Conservation (phyloP, 2,797 vertebrate species). For the Orientallactaga sibirica region DNA sequence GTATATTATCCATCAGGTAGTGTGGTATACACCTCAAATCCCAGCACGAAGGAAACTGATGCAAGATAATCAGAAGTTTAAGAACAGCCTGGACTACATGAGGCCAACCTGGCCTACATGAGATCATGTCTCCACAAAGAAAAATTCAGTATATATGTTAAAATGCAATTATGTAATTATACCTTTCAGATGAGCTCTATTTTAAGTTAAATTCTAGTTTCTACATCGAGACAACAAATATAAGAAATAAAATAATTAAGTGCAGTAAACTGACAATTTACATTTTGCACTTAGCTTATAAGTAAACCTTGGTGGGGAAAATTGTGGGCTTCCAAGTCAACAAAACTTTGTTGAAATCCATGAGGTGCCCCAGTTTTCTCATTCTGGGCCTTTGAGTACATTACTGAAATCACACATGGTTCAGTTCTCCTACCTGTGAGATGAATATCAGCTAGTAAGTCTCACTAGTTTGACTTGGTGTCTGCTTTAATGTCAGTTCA, state of each 20-base stretch:
- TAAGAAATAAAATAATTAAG: not conserved
- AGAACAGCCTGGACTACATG: not conserved
- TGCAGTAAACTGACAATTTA: not conserved
- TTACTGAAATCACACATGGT: not conserved
- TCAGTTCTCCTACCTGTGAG: not conserved
- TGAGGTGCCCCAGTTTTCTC: not conserved
- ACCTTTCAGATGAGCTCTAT: not conserved
- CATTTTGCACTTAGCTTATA: not conserved
- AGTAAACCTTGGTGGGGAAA: not conserved
- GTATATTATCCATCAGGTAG: not conserved
- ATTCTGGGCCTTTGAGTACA: not conserved
- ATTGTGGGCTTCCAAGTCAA: not conserved
- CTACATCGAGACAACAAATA: not conserved
- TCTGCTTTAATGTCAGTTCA: not conserved
- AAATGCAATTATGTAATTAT: not conserved
- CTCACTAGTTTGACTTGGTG: not conserved
- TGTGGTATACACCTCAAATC: not conserved
- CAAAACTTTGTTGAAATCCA: not conserved
- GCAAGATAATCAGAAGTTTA: not conserved
- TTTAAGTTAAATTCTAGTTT: slow-evolving; percentile 13
- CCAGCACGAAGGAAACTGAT: not conserved
- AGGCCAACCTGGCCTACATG: not conserved
- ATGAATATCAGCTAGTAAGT: not conserved
- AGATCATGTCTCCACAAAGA: not conserved
- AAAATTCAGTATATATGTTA: not conserved